Base-by-base conservation (phyloP, 2,113 vertebrate species). In the Stegostoma tigrinum region DNA sequence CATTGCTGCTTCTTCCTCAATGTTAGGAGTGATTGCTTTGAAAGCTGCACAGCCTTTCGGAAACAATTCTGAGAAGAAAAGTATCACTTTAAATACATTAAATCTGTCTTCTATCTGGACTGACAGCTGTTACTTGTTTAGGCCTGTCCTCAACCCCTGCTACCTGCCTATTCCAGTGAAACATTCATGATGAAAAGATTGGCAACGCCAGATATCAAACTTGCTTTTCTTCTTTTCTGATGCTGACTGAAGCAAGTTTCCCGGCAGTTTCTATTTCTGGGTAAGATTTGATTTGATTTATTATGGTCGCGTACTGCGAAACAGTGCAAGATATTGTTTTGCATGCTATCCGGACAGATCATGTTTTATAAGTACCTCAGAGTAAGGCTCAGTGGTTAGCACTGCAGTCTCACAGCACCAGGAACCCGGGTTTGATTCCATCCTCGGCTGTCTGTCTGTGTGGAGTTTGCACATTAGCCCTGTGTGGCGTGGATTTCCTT, bases 1-100 rank as follows among this genome's bases (percentile, higher is more conserved):
- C 99, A 99, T 99, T 64, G 99, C 99, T 14, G 98, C 99, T 97
- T 99, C 99, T 96, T 99, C 99, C 8, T 99, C 99, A 19, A 98
- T 98, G 96, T 99, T 99, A 86, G 98, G 97, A 66, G 98, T 99
- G 95, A 99, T 98, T 97, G 98, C 99, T 97, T 98, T 99, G 97
- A 99, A 99, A 34, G 98, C 98, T 95, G 98, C 96, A 1, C 99
- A 98, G 42, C 99, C 99, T 64, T 97, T 98, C 27, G 98, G 97
- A 96, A 99, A 99, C 96, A 99, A 96, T 96, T 99, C 99, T 99
- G 96, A 38, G 95, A 96, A 4, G 86, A 96, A 61, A 52, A 42
- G 64, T 15, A 64, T 2, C 19, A 95, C 19, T n/a, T 45, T 64
- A 70, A 68, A 21, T 17, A 66, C 17, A 23, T 23, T 66, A 66